Evolutionary conservation across 2,113 vertebrate species (phyloP).

Genomic region (Podilymbus podiceps): DNA sequence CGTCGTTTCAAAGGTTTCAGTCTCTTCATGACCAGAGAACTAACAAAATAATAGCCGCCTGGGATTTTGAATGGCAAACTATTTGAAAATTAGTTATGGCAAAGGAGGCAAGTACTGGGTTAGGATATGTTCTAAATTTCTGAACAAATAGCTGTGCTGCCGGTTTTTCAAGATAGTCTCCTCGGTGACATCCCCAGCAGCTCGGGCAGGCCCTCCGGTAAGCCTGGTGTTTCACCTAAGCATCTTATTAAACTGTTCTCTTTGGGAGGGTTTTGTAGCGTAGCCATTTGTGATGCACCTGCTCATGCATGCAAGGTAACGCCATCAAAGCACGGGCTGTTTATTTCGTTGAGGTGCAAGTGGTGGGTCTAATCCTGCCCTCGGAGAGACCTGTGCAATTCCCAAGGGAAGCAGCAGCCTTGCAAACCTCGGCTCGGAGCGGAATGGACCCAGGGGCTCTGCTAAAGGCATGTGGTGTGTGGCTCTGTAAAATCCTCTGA

Average conservation of each 20-base stretch:
- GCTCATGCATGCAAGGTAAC: rapidly evolving
- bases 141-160: neutral
- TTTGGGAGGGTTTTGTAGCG: neutral
- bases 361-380: neutral
- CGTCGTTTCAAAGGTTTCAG: neutral
- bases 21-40: neutral
- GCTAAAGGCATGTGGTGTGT: neutral
- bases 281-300: neutral
- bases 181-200: neutral
- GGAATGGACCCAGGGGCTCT: neutral
- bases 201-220: neutral
- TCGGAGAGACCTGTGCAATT: neutral
- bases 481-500: neutral
- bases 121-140: neutral
- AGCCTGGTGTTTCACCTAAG: neutral
- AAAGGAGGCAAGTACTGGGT: neutral
- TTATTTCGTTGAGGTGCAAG: neutral
- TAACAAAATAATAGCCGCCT: neutral
- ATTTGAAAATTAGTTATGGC: neutral
- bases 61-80: neutral
- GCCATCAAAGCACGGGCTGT: neutral
- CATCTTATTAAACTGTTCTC: neutral
- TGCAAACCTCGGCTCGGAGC: neutral
- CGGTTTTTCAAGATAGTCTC: neutral
- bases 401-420: neutral